Evolutionary conservation across 2,888 invertebrate species (phyloP), one percentile per base, ranked within the genome.

Genomic region (Nycteola revayana): DNA sequence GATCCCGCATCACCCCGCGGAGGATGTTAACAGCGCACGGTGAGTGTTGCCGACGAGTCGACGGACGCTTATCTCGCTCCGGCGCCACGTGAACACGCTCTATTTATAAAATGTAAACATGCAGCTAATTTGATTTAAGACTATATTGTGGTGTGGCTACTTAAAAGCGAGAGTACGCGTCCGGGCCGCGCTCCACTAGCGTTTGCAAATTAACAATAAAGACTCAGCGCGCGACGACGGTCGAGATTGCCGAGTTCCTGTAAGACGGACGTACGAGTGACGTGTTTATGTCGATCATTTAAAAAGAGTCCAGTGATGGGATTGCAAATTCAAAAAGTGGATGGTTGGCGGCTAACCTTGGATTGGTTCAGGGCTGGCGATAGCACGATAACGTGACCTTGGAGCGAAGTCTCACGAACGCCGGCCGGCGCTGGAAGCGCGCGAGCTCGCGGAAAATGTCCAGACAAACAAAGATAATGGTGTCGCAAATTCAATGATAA

Each of bases 11-110:
- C 72, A 72, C 62, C 70, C 70, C 76, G 77, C 85, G 75, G 88
- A 88, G 87, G 86, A 88, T 88, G 88, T 87, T 87, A 85, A 84
- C 87, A 88, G 88, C 85, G 73, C 81, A 86, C 86, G 88, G 88
- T 88, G 79, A 88, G 88, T 87, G 76, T 68, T 64, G 60, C 56
- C 61, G 61, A 52, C 58, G 55, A 66, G 67, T 65, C 66, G 65
- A 58, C 65, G 68, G 59, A 62, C 74, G 60, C 77, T 80, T 81
- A 79, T 81, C 80, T 73, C 62, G 57, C 53, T 60, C 51, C 63
- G 69, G 75, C 76, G 77, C 86, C 87, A 88, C 86, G 87, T 87
- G 88, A 88, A 83, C 72, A 65, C 70, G 74, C 82, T 82, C 83
- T 83, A 84, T 83, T 82, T 81, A 82, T 84, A 80, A 83, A 80